Percentiles rank a stretch among this genome's conserved stretches.
Conservation (phyloP, 2,797 vertebrate species). For the Sebastes hopkinsi region DNA sequence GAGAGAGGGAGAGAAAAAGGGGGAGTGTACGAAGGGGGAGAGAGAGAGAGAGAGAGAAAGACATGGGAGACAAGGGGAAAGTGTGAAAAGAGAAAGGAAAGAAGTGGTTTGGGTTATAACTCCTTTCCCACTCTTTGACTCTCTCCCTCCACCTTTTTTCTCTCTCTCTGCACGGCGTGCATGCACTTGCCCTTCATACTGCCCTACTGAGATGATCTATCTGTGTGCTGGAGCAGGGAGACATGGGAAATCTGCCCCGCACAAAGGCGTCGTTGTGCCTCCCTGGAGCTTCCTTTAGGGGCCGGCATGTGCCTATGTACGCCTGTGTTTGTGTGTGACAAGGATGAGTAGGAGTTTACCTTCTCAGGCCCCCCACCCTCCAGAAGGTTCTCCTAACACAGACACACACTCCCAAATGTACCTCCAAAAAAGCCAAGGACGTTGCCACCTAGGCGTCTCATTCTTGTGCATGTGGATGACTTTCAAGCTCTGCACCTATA, state of each 20-base stretch:
- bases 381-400: constrained; percentile 28
- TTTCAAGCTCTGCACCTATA: constrained; percentile 33
- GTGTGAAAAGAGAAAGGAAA: constrained; percentile 65
- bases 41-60: constrained; percentile 23
- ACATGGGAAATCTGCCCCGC: constrained; percentile 76
- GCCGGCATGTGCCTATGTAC: constrained; percentile 37
- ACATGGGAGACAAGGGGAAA: constrained; percentile 59
- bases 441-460: constrained; percentile 27
- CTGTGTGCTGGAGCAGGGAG: constrained; percentile 74
- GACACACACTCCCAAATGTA: constrained; percentile 25
- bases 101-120: constrained; percentile 57
- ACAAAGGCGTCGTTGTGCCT: constrained; percentile 78
- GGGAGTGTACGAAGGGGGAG: constrained; percentile 45
- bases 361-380: constrained; percentile 45
- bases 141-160: constrained; percentile 31
- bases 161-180: constrained; percentile 63
- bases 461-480: constrained; percentile 31
- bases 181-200: constrained; percentile 82
- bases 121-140: constrained; percentile 52
- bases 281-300: constrained; percentile 75
- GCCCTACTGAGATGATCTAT: constrained; percentile 77
- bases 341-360: constrained; percentile 70
- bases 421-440: constrained; percentile 60
- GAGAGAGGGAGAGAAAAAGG: constrained; percentile 61
- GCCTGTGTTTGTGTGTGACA: constrained; percentile 51